Conservation (phyloP, 2,888 invertebrate genomes). For the Lordiphosa fenestrarum region DNA sequence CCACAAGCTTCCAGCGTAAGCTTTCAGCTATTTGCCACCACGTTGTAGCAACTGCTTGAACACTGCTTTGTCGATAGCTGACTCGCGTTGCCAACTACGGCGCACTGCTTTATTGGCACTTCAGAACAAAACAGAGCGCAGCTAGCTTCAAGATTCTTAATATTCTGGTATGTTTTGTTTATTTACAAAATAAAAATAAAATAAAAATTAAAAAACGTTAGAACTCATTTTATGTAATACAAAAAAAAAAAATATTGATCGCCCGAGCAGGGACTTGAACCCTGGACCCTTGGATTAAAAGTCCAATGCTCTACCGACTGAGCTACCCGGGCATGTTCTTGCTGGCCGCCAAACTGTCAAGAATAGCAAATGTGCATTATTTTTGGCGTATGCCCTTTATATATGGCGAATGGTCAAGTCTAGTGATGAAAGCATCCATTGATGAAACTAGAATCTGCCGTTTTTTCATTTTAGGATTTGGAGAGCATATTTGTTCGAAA, state of each 20-base stretch:
- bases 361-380: conserved; percentile 5
- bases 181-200: background rate
- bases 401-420: too few relatives aligned
- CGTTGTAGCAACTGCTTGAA: background rate
- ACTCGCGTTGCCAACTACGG: conserved; percentile 9
- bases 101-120: conserved; percentile 3
- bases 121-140: background rate
- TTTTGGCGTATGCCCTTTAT: too few relatives aligned
- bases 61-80: background rate
- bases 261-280: conserved; percentile 81
- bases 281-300: conserved; percentile 81
- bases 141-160: background rate
- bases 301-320: conserved; percentile 81
- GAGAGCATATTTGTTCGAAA: too few relatives aligned
- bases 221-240: background rate
- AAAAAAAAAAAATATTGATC: conserved; percentile 41
- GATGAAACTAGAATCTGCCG: background rate
- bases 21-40: too few relatives aligned
- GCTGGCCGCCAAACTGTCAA: background rate
- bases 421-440: background rate
- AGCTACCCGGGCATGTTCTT: conserved; percentile 78
- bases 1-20: too few relatives aligned
- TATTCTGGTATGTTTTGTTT: too few relatives aligned
- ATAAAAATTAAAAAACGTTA: too few relatives aligned
- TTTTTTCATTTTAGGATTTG: too few relatives aligned